Evolutionary conservation across 2,797 vertebrate genomes (phyloP).

Genomic region (Pteropus rufus): DNA sequence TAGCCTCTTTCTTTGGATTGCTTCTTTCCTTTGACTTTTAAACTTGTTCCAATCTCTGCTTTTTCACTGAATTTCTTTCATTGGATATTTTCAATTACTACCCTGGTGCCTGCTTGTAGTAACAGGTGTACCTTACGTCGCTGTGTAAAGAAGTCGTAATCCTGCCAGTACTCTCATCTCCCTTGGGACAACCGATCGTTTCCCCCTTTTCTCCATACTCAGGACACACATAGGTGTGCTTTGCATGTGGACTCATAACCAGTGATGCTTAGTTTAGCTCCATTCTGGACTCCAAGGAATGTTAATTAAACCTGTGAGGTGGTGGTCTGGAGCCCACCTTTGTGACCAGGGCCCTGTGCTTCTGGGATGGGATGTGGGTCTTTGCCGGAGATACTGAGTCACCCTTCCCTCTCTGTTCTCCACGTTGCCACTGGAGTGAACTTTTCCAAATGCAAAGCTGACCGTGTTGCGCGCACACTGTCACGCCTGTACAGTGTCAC

Average conservation of each 20-base stretch:
- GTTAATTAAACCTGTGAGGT: rapidly evolving
- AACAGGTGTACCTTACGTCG: background rate
- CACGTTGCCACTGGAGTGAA: rapidly evolving
- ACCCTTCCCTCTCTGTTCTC: background rate
- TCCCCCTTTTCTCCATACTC: background rate
- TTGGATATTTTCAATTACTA: background rate
- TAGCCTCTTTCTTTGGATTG: background rate
- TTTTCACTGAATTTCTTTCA: background rate
- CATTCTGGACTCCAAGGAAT: background rate
- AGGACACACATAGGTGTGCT: background rate
- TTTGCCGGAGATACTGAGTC: background rate
- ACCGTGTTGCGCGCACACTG: rapidly evolving
- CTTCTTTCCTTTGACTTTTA: background rate
- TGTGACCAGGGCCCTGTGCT: background rate
- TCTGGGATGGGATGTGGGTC: background rate
- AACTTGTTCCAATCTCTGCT: background rate
- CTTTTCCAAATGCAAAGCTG: background rate
- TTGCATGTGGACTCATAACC: background rate
- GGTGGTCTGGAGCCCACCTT: background rate
- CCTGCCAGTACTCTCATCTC: background rate
- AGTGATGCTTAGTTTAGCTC: background rate
- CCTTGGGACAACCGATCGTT: background rate
- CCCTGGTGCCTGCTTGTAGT: background rate
- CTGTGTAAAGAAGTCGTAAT: background rate
- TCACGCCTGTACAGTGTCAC: background rate